Conservation (phyloP, 2,888 invertebrate species). For the Steinernema hermaphroditum region DNA sequence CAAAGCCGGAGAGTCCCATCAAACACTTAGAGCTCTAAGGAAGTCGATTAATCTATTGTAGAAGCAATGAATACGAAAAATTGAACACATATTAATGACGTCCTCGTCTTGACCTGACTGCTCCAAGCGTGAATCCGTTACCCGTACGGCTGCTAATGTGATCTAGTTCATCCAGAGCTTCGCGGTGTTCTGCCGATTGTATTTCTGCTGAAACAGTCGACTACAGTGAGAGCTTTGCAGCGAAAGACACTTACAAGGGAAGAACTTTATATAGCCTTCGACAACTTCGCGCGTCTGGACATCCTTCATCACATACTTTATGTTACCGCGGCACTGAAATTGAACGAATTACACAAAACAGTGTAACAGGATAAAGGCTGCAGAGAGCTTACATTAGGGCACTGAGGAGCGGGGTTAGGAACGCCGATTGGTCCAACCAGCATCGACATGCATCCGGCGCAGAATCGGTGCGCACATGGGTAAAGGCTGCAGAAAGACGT, state of each 20-base stretch:
- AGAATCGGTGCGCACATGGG: constrained; percentile 19
- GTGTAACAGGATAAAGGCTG: not conserved
- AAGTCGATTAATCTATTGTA: too few species aligned
- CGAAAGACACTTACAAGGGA: not conserved
- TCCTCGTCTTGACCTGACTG: too few species aligned
- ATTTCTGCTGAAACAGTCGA: not conserved
- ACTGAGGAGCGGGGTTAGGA: not conserved
- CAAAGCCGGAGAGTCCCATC: too few species aligned
- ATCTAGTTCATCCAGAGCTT: not conserved
- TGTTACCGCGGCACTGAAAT: constrained; percentile 4
- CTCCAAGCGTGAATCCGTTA: not conserved
- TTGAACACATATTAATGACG: too few species aligned
- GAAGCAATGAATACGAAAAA: too few species aligned
- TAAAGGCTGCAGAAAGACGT: too few species aligned
- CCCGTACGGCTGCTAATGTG: not conserved
- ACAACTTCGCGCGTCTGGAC: not conserved
- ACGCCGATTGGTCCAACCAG: not conserved
- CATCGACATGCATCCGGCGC: not conserved
- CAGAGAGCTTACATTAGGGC: too few species aligned
- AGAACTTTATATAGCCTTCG: constrained; percentile 1
- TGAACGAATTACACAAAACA: not conserved
- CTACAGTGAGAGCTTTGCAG: not conserved
- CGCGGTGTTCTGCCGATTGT: not conserved
- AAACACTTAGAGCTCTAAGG: too few species aligned
- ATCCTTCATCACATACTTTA: not conserved